Percentiles rank a stretch among this genome's conserved stretches.
These are phyloP conservation scores for Phalangium opilio DNA, from an alignment of 2,888 invertebrate species.

Conservation along the genomic window DNA sequence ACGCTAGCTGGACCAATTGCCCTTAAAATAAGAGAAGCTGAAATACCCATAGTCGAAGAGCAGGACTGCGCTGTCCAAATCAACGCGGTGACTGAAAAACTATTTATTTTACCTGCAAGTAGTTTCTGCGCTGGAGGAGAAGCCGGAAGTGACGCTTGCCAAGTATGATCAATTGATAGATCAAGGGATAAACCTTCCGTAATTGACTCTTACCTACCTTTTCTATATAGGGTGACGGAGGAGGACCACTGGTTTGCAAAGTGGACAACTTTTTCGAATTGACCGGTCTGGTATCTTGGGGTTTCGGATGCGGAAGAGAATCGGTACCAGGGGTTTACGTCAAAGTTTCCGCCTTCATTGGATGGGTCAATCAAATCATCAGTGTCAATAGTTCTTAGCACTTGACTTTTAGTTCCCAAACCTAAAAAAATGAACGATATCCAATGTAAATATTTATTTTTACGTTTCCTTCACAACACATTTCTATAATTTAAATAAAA, in stretches of 20 bases:
- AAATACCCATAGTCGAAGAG: conserved; percentile 81
- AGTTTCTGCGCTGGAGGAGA: conserved; percentile 90
- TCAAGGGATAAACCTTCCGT: background rate
- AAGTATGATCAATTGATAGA: conserved; percentile 42
- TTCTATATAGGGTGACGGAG: conserved; percentile 89
- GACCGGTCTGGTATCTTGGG: conserved; percentile 88
- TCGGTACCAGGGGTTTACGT: conserved; percentile 96
- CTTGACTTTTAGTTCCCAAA: too few relatives aligned
- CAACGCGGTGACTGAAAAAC: conserved; percentile 85
- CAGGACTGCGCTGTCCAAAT: conserved; percentile 82
- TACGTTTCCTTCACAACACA: background rate
- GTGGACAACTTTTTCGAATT: conserved; percentile 82
- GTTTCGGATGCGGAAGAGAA: conserved; percentile 58
- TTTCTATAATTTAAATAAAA: background rate
- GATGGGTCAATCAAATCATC: conserved; percentile 94
- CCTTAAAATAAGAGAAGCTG: conserved; percentile 70
- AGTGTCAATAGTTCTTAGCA: conserved; percentile 50
- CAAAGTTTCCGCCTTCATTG: conserved; percentile 84
- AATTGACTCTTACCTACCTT: background rate
- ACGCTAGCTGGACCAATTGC: conserved; percentile 75
- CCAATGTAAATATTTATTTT: background rate
- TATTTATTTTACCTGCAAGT: conserved; percentile 73
- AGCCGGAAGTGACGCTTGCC: conserved; percentile 81
- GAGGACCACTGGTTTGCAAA: conserved; percentile 81
- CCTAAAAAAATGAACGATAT: background rate